phyloP scores from a whole-genome alignment of 2,113 vertebrate species.

The Nyctereutes procyonoides region DNA sequence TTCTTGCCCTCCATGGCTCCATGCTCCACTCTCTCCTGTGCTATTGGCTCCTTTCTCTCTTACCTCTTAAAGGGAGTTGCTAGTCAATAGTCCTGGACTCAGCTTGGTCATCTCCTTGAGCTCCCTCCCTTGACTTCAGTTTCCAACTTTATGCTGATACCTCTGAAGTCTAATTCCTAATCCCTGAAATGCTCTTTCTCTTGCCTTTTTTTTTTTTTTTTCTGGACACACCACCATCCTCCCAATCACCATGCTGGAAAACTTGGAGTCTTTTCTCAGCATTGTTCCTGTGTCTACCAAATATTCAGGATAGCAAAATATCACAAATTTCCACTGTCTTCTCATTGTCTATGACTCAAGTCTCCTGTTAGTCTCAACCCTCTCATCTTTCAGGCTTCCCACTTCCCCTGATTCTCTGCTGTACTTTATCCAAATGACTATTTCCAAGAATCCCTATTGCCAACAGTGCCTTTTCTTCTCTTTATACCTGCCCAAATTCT shows the following conservation, averaged over 20 bases:
- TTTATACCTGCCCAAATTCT: neutral
- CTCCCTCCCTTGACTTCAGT: neutral
- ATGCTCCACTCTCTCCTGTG: neutral
- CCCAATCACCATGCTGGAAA: neutral
- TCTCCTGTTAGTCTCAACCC: neutral
- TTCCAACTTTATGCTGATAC: neutral
- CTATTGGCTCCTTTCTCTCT: neutral
- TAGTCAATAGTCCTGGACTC: neutral
- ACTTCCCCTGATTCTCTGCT: neutral
- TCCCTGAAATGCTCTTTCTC: neutral
- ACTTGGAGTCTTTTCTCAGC: neutral
- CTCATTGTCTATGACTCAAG: neutral
- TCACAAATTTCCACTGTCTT: slow-evolving; percentile 5
- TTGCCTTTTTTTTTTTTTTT: neutral
- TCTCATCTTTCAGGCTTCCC: neutral
- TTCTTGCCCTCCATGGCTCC: neutral
- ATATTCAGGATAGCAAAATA: neutral
- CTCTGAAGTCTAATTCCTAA: neutral
- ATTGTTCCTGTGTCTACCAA: neutral
- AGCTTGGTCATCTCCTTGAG: neutral
- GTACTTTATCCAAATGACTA: neutral
- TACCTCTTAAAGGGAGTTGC: neutral
- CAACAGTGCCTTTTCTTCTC: neutral
- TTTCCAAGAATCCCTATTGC: neutral
- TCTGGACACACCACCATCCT: neutral